Evolutionary conservation across 2,888 invertebrate species (phyloP), one percentile per base, ranked within the genome.

Genomic region (Gymnoscelis rufifasciata): DNA sequence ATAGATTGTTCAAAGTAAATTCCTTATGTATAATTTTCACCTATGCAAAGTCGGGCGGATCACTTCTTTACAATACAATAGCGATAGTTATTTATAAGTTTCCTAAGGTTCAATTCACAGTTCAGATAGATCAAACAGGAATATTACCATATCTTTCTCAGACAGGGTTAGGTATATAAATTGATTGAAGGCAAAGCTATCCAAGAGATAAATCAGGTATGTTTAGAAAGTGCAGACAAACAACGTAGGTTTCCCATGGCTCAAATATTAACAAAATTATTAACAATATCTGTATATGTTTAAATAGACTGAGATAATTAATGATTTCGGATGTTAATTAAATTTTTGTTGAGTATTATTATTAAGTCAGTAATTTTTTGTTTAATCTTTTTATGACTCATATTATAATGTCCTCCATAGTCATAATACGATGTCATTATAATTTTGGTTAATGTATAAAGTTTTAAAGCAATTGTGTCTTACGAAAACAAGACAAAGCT

Each of bases 231-330:
- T 40, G 31, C 42, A 67, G 62, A 67, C 62, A 70, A 66, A 68
- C 66, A 60, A 70, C 64, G 72, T 69, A 72, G 65, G 74, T 78
- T 83, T 84, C 84, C 80, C 83, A 84, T 84, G 74, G 68, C 62
- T 62, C 52, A 54, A 54, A 58, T 49, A 47, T 52, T 58, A 54
- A 58, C 58, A 54, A 41, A 43, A 58, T 54, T 48, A 48, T 43
- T 51, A 52, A 38, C 36, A 57, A 52, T 47, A 44, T 42, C 47
- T 43, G 51, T 35, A 35, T 47, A 53, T 45, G n/a, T 50, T 3
- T 19, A 19, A 49, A 47, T 43, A 54, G 58, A 58, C 58, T 58
- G 58, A 56, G 49, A 19, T 19, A 19, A 19, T 19, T 19, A 19
- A 19, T 19, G 19, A 19, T 19, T 19, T n/a, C n/a, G n/a, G n/a